phyloP scores from a whole-genome alignment of 2,888 invertebrate genomes.

The Lingula anatina region DNA sequence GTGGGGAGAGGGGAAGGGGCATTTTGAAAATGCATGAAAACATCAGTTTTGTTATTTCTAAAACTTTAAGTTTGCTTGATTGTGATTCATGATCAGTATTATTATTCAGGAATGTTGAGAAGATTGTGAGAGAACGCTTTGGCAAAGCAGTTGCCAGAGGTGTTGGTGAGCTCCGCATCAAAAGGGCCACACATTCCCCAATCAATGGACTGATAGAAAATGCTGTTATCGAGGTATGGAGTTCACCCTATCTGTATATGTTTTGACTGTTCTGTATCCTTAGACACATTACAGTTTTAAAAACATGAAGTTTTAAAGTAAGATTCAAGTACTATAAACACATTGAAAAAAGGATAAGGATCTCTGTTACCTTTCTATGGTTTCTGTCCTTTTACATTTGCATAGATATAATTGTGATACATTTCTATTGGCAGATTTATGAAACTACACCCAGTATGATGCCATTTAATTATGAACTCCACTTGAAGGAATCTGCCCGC shows the following conservation, averaged over 20 bases:
- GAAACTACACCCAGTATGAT: conserved; percentile 41
- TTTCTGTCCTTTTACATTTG: too few species aligned
- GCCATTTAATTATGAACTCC: conserved; percentile 31
- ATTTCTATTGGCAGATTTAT: too few species aligned
- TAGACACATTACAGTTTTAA: neutral
- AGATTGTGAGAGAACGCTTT: conserved; percentile 45
- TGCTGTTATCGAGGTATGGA: conserved; percentile 50
- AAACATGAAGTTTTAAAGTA: neutral
- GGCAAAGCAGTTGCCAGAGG: conserved; percentile 40
- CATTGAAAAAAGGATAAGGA: too few species aligned
- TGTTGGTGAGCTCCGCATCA: conserved; percentile 39
- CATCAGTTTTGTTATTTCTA: too few species aligned
- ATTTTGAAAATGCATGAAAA: too few species aligned
- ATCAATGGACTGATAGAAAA: conserved; percentile 50
- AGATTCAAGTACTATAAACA: too few species aligned
- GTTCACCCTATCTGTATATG: too few species aligned
- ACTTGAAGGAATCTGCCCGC: conserved; percentile 41
- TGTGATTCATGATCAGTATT: conserved; percentile 1
- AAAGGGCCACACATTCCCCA: conserved; percentile 47
- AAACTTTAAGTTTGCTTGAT: too few species aligned
- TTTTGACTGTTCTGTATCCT: too few species aligned
- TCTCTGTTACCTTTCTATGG: too few species aligned
- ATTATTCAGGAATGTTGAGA: conserved; percentile 39
- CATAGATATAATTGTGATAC: too few species aligned
- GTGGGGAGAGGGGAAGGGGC: too few species aligned